Percentiles rank a stretch among this genome's conserved stretches.
phyloP scores from a whole-genome alignment of 2,113 vertebrate species.

The Chiloscyllium plagiosum region DNA sequence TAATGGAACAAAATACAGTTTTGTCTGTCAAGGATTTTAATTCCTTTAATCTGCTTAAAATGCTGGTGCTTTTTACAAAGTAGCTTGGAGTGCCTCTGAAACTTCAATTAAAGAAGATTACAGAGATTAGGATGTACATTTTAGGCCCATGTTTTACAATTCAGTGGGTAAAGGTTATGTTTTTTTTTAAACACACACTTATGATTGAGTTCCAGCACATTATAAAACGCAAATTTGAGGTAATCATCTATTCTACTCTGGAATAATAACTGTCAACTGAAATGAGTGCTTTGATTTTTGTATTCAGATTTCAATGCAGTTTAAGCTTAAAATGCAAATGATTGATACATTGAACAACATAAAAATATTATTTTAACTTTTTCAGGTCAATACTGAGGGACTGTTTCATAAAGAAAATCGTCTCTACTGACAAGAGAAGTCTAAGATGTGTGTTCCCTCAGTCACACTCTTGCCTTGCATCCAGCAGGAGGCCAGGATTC shows the following conservation, averaged over 20 bases:
- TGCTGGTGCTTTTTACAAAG: not conserved
- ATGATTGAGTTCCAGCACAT: not conserved
- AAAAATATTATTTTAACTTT: not conserved
- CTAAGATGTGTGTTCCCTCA: not conserved
- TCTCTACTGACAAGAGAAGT: not conserved
- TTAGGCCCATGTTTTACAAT: not conserved
- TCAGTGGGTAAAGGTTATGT: not conserved
- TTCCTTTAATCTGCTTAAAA: not conserved
- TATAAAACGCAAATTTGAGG: not conserved
- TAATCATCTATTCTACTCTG: not conserved
- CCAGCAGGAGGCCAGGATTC: not conserved
- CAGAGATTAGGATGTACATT: not conserved
- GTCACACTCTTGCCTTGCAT: not conserved
- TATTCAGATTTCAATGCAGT: not conserved
- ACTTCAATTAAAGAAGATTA: slow-evolving; percentile 4
- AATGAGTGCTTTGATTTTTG: not conserved
- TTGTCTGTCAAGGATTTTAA: not conserved
- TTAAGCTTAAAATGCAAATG: not conserved
- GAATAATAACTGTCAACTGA: not conserved
- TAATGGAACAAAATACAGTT: not conserved
- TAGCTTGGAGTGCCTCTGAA: not conserved
- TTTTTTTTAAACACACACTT: not conserved
- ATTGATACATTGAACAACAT: not conserved
- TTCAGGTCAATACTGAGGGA: not conserved
- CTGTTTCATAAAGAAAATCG: not conserved